A percentile compares a stretch with the other conserved stretches of the same genome.
phyloP scores from a whole-genome alignment of 1,140 invertebrate species.

The Caenorhabditis tropicalis region DNA sequence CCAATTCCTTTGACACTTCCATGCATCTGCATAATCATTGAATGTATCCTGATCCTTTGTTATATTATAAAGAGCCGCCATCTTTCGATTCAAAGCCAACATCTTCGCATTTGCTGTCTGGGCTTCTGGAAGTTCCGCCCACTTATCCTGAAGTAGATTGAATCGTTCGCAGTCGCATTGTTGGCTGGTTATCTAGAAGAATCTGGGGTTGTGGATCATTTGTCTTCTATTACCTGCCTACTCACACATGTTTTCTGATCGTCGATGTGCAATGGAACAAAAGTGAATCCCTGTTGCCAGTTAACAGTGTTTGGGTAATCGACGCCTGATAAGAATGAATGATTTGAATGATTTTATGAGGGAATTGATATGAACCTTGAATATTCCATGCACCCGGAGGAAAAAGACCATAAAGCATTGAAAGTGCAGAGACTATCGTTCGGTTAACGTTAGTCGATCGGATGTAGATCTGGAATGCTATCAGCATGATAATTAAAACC shows the following conservation, averaged over 20 bases:
- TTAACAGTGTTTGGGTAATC: conserved; percentile 1
- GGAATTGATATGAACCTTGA: background rate
- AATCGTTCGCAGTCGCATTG: background rate
- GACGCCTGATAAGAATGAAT: background rate
- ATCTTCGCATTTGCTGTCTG: background rate
- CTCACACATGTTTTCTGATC: background rate
- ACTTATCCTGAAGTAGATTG: background rate
- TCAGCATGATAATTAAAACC: too few relatives aligned
- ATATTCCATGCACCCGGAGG: conserved; percentile 27
- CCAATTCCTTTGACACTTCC: conserved; percentile 30
- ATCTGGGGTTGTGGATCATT: background rate
- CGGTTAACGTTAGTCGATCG: background rate
- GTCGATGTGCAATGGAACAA: background rate
- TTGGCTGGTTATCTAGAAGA: background rate
- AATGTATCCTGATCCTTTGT: background rate
- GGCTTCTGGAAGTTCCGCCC: conserved; percentile 6
- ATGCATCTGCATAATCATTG: background rate
- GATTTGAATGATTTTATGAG: background rate
- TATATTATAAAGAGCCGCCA: background rate
- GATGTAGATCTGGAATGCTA: background rate
- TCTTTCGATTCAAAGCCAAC: background rate
- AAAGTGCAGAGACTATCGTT: conserved; percentile 7
- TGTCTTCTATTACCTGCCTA: background rate
- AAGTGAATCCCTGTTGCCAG: conserved; percentile 18
- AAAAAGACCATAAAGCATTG: background rate